These are phyloP conservation scores for Streptopelia turtur DNA, from an alignment of 2,797 vertebrate species.

Conservation along the genomic window DNA sequence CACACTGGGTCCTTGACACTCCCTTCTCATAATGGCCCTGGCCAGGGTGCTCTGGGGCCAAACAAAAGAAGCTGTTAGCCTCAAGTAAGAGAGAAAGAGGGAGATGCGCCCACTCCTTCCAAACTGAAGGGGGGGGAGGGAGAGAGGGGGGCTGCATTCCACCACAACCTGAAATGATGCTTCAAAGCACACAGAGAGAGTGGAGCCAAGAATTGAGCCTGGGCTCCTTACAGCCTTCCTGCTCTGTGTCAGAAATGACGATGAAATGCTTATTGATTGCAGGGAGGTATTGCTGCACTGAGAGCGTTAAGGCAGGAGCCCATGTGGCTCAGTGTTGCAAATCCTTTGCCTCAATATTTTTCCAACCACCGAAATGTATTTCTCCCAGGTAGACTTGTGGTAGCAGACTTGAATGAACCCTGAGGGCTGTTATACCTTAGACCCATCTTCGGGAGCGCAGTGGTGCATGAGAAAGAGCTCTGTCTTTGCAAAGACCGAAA, in stretches of 20 bases:
- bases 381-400: not conserved
- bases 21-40: no score
- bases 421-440: not conserved
- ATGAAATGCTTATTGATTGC: constrained; percentile 18
- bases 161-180: not conserved
- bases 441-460: not conserved
- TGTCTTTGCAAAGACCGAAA: not conserved
- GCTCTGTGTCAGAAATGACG: not conserved
- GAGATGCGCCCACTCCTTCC: no score
- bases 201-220: not conserved
- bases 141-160: no score
- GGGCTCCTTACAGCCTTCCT: not conserved
- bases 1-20: no score
- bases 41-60: no score
- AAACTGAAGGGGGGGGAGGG: no score
- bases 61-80: no score
- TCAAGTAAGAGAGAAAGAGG: no score
- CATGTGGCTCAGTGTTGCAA: not conserved
- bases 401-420: not conserved
- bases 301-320: not conserved
- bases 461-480: not conserved
- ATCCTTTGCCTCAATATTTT: constrained; percentile 4
- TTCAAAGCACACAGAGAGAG: not conserved
- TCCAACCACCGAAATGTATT: not conserved
- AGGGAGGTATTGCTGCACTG: not conserved